phyloP scores from a whole-genome alignment of 2,797 vertebrate species.

The Nothura maculosa region DNA sequence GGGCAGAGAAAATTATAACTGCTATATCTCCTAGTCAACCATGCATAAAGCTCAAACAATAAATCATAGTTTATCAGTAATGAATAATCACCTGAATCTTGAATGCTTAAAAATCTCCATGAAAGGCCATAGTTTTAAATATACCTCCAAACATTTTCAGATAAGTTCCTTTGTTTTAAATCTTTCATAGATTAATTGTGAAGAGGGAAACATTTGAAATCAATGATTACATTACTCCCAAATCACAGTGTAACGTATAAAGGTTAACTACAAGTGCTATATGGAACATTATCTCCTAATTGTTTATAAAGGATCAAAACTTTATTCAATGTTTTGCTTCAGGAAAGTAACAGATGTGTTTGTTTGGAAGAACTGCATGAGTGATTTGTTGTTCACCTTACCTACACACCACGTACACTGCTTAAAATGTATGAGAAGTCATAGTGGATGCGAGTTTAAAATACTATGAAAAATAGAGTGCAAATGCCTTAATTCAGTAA shows the following conservation, averaged over 20 bases:
- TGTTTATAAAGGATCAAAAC: neutral
- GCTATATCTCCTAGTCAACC: neutral
- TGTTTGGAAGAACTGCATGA: neutral
- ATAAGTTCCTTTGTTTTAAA: neutral
- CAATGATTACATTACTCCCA: neutral
- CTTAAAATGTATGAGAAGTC: rapidly evolving
- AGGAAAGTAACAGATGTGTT: neutral
- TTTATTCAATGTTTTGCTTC: neutral
- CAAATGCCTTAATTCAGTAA: neutral
- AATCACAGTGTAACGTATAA: neutral
- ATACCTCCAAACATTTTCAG: neutral
- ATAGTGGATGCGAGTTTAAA: neutral
- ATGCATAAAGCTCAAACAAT: neutral
- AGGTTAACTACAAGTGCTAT: neutral
- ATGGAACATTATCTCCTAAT: neutral
- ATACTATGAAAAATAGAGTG: neutral
- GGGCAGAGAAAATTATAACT: neutral
- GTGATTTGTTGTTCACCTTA: neutral
- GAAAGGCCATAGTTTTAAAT: neutral
- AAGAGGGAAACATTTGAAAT: neutral
- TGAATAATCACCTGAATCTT: neutral
- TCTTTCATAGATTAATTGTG: neutral
- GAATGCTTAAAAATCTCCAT: neutral
- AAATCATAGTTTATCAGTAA: neutral
- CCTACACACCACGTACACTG: neutral